Percentiles rank a stretch among this genome's conserved stretches.
Conservation (phyloP, 2,113 vertebrate genomes). For the Hippocampus zosterae region DNA sequence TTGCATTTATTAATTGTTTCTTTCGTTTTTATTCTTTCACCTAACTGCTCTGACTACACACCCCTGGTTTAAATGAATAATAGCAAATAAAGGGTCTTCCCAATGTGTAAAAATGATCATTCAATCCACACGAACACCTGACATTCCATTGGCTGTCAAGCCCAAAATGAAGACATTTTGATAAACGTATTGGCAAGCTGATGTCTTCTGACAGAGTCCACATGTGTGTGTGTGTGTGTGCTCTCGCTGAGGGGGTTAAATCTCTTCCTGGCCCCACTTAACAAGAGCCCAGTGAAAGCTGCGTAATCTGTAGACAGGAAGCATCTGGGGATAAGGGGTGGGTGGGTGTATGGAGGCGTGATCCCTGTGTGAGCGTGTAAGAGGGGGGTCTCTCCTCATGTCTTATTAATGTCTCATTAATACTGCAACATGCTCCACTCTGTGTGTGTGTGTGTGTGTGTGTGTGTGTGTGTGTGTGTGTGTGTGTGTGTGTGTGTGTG, state of each 20-base stretch:
- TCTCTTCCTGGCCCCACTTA: slow-evolving; percentile 74
- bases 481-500: too few species aligned
- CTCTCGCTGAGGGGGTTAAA: slow-evolving; percentile 69
- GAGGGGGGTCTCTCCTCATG: slow-evolving; percentile 71
- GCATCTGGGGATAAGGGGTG: slow-evolving; percentile 54
- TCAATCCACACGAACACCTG: slow-evolving; percentile 13
- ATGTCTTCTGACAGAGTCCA: slow-evolving; percentile 28
- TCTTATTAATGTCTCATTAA: slow-evolving; percentile 78
- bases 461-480: slow-evolving; percentile 32
- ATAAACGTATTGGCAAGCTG: slow-evolving; percentile 25
- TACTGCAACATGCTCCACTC: slow-evolving; percentile 63
- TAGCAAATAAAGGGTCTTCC: neutral
- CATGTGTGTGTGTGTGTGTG: slow-evolving; percentile 18
- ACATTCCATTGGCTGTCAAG: slow-evolving; percentile 13
- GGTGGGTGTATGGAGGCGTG: slow-evolving; percentile 30
- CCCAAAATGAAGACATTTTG: slow-evolving; percentile 26
- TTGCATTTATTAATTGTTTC: neutral
- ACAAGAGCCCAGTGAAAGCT: slow-evolving; percentile 68
- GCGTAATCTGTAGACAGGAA: slow-evolving; percentile 75
- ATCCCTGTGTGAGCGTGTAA: slow-evolving; percentile 61
- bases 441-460: slow-evolving; percentile 37
- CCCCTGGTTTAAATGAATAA: neutral
- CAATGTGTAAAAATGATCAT: neutral
- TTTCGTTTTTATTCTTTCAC: neutral
- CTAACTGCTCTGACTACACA: neutral